Evolutionary conservation across 1,140 invertebrate genomes (phyloP).

Genomic region (Periplaneta americana): DNA sequence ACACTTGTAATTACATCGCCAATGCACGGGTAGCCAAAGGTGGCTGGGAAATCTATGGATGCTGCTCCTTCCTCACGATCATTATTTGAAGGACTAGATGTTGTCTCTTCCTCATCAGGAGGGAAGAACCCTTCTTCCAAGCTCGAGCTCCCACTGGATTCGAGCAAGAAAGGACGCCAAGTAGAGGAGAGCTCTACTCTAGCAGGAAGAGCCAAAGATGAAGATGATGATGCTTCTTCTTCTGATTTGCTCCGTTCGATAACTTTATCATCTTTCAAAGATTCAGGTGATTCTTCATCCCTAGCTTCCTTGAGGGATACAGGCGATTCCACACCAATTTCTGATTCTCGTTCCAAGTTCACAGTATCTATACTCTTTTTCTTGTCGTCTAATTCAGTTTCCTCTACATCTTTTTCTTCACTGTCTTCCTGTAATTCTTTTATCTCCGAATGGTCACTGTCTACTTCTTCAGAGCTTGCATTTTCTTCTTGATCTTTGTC

Average conservation of each 20-base stretch:
- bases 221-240: slow-evolving; percentile 17
- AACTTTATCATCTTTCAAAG: neutral
- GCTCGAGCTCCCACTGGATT: slow-evolving; percentile 67
- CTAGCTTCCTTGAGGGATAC: neutral
- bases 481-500: no score
- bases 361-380: neutral
- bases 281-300: neutral
- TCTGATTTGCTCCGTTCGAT: slow-evolving; percentile 10
- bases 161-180: slow-evolving; percentile 74
- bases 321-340: neutral
- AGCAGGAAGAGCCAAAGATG: slow-evolving; percentile 7
- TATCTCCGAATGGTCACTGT: no score
- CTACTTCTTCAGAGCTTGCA: no score
- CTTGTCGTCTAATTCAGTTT: neutral
- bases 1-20: slow-evolving; percentile 58
- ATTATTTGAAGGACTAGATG: slow-evolving; percentile 48
- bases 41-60: slow-evolving; percentile 54
- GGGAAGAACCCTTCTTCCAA: slow-evolving; percentile 75
- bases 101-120: slow-evolving; percentile 56
- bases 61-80: slow-evolving; percentile 48
- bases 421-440: no score
- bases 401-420: no score
- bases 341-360: neutral
- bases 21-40: slow-evolving; percentile 61
- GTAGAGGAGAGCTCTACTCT: slow-evolving; percentile 43